phyloP scores from a whole-genome alignment of 2,888 invertebrate genomes.

The Dryomyza anilis region DNA sequence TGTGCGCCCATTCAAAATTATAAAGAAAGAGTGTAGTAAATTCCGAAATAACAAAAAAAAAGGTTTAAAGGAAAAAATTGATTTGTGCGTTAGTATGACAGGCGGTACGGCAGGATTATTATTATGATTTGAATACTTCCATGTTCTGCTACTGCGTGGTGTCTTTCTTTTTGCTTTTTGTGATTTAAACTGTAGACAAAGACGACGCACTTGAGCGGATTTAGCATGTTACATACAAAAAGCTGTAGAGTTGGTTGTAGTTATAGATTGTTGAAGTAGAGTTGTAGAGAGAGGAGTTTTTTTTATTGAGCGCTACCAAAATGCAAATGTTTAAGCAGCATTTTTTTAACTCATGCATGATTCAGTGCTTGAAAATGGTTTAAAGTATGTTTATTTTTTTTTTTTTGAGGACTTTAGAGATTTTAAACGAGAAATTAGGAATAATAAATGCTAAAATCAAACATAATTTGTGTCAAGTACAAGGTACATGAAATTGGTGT shows the following conservation, averaged over 20 bases:
- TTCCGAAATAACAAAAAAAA: not conserved
- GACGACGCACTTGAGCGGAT: not conserved
- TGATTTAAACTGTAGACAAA: not conserved
- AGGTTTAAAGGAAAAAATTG: conserved; percentile 9
- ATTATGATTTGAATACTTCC: conserved; percentile 26
- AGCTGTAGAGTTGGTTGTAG: too few relatives aligned
- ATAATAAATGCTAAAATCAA: conserved; percentile 13
- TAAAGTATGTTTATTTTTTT: conserved; percentile 23
- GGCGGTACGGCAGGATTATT: conserved; percentile 26
- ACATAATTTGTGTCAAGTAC: too few relatives aligned
- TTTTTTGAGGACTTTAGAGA: conserved; percentile 18
- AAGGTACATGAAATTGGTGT: too few relatives aligned
- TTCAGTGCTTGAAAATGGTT: not conserved
- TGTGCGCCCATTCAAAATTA: not conserved
- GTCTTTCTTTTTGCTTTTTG: not conserved
- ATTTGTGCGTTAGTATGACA: conserved; percentile 8
- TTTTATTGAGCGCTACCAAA: not conserved
- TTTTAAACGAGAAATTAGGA: conserved; percentile 22
- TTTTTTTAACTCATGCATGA: conserved; percentile 19
- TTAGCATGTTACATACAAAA: not conserved
- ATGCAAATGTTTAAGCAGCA: conserved; percentile 21
- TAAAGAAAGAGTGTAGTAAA: conserved; percentile 1
- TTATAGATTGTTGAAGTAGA: not conserved
- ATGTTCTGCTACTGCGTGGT: conserved; percentile 13
- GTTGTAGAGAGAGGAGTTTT: not conserved